Conservation (phyloP, 2,888 invertebrate species). For the Nomada flava region DNA sequence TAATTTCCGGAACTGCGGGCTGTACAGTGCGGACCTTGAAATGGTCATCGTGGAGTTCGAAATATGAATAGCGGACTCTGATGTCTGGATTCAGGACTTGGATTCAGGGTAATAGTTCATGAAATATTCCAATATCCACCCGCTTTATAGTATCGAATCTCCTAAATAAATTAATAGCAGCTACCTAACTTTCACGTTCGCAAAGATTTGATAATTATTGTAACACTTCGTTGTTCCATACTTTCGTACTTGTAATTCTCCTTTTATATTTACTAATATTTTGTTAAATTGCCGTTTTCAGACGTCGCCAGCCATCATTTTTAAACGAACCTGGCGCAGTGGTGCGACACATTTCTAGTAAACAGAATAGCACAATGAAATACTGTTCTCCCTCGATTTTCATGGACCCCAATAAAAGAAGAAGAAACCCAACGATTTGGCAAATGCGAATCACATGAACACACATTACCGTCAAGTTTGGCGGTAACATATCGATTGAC, state of each 20-base stretch:
- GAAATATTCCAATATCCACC: too few species aligned
- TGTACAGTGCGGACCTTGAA: background rate
- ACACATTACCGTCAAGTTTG: conserved; percentile 30
- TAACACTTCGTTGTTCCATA: too few species aligned
- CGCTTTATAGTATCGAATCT: too few species aligned
- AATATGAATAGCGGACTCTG: background rate
- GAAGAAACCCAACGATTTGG: conserved; percentile 21
- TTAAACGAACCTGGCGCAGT: background rate
- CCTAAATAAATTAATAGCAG: too few species aligned
- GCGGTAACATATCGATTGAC: conserved; percentile 47
- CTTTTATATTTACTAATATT: too few species aligned
- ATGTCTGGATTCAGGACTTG: background rate
- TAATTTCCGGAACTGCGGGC: background rate
- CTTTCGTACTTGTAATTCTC: too few species aligned
- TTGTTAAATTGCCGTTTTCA: too few species aligned
- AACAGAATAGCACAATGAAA: too few species aligned
- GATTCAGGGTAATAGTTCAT: too few species aligned
- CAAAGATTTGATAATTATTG: too few species aligned
- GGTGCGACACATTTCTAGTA: background rate
- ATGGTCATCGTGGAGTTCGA: background rate
- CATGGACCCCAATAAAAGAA: conserved; percentile 17
- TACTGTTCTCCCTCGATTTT: background rate
- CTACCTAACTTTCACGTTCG: too few species aligned
- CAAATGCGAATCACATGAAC: conserved; percentile 17
- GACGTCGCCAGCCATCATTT: background rate